Base-by-base conservation (phyloP, 2,888 invertebrate species). In the Trissolcus brochymenae region DNA sequence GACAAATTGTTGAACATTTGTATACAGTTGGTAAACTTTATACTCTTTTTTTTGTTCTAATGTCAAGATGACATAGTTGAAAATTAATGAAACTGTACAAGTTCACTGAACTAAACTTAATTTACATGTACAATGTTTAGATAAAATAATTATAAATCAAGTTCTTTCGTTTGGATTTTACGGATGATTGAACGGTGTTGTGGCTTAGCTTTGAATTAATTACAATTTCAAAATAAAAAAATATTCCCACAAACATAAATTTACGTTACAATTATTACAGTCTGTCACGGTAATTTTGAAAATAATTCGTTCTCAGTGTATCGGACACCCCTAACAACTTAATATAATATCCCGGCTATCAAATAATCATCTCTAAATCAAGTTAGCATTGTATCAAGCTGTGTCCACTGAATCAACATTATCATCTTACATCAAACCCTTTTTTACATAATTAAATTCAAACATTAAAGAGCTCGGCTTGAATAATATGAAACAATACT, bases 401-500 rank as follows among this genome's bases (percentile, higher is more conserved):
- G 56, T 64, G 70, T 70, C 56, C 3, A 62, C 71, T 17, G 29
- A 57, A 64, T 62, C 51, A 71, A 71, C 62, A 64, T 71, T 57
- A 57, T 71, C 56, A 35, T 71, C 62, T 71, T 70, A 70, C 49
- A 35, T 57, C 41, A 64, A 41, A 17, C 50, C 17, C 57, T 55
- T 70, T 61, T 70, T 70, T 51, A 71, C 71, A 56, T 71, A 64
- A 71, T 71, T 71, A 71, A 57, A 64, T 71, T 71, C 35, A 19
- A 51, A 51, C 70, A 50, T 61, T 55, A 55, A 55, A 54, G n/a
- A n/a, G 3, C 35, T 21, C 13, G 17, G 6, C n/a, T 43, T 14
- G 16, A 16, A 46, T 35, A 55, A 9, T 16, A 11, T 14, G 13
- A 50, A 60, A 60, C 19, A 16, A 46, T 46, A n/a, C 14, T 54